These are phyloP conservation scores for Plestiodon gilberti DNA, from an alignment of 2,113 vertebrate genomes.

Conservation along the genomic window DNA sequence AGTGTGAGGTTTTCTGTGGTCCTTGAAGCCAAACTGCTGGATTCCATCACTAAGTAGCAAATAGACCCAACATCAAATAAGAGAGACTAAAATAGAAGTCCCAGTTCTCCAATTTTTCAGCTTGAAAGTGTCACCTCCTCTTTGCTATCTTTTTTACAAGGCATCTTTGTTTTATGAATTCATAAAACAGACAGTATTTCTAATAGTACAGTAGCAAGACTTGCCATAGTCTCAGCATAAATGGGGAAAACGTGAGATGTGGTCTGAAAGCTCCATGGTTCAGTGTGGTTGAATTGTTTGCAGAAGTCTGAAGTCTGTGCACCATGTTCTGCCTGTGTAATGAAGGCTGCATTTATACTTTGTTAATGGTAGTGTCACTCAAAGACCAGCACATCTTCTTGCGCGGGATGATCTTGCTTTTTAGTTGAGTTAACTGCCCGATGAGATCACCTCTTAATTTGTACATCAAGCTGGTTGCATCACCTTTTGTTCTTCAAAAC, in stretches of 20 bases:
- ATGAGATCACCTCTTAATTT: slow-evolving; percentile 75
- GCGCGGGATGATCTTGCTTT: slow-evolving; percentile 53
- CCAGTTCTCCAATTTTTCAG: slow-evolving; percentile 61
- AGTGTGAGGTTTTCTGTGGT: slow-evolving; percentile 65
- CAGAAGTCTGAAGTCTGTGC: slow-evolving; percentile 46
- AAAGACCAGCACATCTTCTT: slow-evolving; percentile 69
- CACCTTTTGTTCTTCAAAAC: slow-evolving; percentile 56
- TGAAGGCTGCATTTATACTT: slow-evolving; percentile 61
- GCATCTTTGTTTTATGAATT: slow-evolving; percentile 1
- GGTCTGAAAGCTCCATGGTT: slow-evolving; percentile 45
- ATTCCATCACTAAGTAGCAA: slow-evolving; percentile 73
- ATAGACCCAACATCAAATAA: slow-evolving; percentile 74
- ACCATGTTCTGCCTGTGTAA: slow-evolving; percentile 68
- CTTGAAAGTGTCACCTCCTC: slow-evolving; percentile 61
- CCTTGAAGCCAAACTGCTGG: slow-evolving; percentile 79
- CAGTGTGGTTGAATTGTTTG: slow-evolving; percentile 16
- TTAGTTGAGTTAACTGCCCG: slow-evolving; percentile 57
- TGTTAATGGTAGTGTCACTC: slow-evolving; percentile 18
- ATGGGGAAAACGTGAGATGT: slow-evolving; percentile 10
- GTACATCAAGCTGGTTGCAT: slow-evolving; percentile 63
- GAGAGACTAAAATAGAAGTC: slow-evolving; percentile 67
- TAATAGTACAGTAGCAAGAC: slow-evolving; percentile 26
- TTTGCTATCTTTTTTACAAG: background rate
- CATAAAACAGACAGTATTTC: rapidly evolving
- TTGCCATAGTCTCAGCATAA: background rate